Conservation (phyloP, 2,113 vertebrate species). For the Stictonetta naevosa region DNA sequence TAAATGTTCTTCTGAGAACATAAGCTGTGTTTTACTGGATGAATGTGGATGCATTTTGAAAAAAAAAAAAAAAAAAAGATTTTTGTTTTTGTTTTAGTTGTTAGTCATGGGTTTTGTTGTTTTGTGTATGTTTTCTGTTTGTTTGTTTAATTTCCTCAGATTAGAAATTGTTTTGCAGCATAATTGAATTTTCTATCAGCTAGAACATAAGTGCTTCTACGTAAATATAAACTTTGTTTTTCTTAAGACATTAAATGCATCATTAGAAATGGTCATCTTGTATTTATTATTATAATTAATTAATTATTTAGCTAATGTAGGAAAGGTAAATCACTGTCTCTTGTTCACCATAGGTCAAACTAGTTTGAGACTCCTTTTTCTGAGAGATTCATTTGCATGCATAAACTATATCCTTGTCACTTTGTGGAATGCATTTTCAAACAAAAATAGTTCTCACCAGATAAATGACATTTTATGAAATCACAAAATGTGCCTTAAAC, state of each 20-base stretch:
- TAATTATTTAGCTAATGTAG: not conserved
- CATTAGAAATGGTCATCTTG: not conserved
- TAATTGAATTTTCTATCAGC: slow-evolving; percentile 7
- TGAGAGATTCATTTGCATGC: not conserved
- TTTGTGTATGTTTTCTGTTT: too few relatives aligned
- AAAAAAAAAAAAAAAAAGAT: too few relatives aligned
- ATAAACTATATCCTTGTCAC: not conserved
- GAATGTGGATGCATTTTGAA: not conserved
- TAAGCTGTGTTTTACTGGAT: not conserved
- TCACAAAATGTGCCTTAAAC: slow-evolving; percentile 67
- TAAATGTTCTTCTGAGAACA: not conserved
- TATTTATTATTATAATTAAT: not conserved
- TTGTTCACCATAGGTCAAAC: not conserved
- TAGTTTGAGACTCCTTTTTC: not conserved
- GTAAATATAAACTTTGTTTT: not conserved
- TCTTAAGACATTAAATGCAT: not conserved
- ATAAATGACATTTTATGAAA: slow-evolving; percentile 72
- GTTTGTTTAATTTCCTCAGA: not conserved
- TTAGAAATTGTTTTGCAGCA: not conserved
- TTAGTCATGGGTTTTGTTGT: not conserved
- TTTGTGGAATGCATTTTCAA: slow-evolving; percentile 44
- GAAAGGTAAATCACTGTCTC: not conserved
- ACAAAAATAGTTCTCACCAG: slow-evolving; percentile 42
- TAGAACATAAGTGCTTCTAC: not conserved
- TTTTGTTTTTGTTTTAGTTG: not conserved